Evolutionary conservation across 2,113 vertebrate species (phyloP).

Genomic region (Carassius auratus): DNA sequence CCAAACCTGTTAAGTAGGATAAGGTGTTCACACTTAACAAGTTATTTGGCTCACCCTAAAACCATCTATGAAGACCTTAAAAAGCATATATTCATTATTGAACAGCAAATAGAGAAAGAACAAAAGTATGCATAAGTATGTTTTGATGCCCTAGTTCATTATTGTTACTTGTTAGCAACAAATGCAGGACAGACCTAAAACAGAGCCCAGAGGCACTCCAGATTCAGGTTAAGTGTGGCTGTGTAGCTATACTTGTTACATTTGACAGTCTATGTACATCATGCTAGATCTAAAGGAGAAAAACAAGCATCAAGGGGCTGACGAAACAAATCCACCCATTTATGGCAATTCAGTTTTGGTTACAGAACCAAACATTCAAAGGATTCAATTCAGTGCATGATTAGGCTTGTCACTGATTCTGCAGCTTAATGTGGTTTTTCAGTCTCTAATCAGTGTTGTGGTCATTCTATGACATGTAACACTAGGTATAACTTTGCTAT

Average conservation of each 20-base stretch:
- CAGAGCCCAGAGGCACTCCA: conserved; percentile 2
- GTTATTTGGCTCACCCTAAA: background rate
- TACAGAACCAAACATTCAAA: background rate
- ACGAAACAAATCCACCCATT: background rate
- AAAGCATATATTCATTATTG: background rate
- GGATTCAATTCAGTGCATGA: background rate
- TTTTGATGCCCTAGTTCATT: conserved; percentile 22
- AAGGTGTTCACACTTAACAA: background rate
- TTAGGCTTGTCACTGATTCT: background rate
- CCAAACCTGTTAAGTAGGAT: background rate
- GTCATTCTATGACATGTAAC: conserved; percentile 10
- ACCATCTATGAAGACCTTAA: background rate
- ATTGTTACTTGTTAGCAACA: background rate
- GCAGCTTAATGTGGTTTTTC: conserved; percentile 2
- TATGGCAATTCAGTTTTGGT: background rate
- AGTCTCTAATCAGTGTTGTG: conserved; percentile 26
- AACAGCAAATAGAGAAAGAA: background rate
- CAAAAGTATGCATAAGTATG: background rate
- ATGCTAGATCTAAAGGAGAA: background rate
- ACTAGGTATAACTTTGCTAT: background rate
- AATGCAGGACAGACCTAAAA: background rate
- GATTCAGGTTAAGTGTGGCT: background rate
- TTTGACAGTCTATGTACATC: background rate
- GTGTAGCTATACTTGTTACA: background rate
- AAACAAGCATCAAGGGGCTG: conserved; percentile 15